A percentile compares a stretch with the other conserved stretches of the same genome.
These are phyloP conservation scores for Helobdella robusta DNA, from an alignment of 2,888 invertebrate genomes.

Conservation along the genomic window DNA sequence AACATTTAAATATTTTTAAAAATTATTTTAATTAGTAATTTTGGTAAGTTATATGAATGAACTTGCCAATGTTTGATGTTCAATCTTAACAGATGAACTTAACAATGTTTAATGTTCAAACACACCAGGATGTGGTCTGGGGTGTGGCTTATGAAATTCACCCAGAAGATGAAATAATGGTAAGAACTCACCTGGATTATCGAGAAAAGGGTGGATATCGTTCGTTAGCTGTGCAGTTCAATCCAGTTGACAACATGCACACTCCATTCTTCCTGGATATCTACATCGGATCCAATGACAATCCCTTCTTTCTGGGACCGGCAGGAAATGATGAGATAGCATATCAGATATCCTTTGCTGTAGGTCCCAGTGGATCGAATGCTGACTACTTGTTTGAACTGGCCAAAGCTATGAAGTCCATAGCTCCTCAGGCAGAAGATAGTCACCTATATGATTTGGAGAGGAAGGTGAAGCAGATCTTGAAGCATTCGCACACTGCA, in stretches of 20 bases:
- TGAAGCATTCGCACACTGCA: no score
- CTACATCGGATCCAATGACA: slow-evolving; percentile 72
- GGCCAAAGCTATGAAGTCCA: slow-evolving; percentile 64
- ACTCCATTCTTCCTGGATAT: slow-evolving; percentile 62
- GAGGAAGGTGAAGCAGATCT: slow-evolving; percentile 51
- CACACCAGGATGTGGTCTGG: slow-evolving; percentile 63
- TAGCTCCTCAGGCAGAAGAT: slow-evolving; percentile 63
- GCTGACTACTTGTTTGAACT: slow-evolving; percentile 81
- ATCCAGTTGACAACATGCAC: slow-evolving; percentile 53
- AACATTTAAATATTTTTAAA: background rate
- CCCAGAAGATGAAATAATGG: slow-evolving; percentile 57
- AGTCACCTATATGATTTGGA: slow-evolving; percentile 69
- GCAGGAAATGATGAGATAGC: slow-evolving; percentile 71
- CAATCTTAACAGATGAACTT: background rate
- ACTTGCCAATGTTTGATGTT: background rate
- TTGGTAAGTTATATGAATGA: background rate
- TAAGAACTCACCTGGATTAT: slow-evolving; percentile 72
- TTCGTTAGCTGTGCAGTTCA: slow-evolving; percentile 62
- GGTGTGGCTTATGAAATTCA: slow-evolving; percentile 83
- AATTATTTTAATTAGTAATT: background rate
- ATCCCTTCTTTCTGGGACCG: slow-evolving; percentile 64
- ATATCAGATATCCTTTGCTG: slow-evolving; percentile 60
- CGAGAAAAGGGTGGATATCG: slow-evolving; percentile 87
- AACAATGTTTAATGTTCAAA: slow-evolving; percentile 6
- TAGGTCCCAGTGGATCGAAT: slow-evolving; percentile 80